Conservation (phyloP, 2,113 vertebrate genomes). For the Heliornis fulica region DNA sequence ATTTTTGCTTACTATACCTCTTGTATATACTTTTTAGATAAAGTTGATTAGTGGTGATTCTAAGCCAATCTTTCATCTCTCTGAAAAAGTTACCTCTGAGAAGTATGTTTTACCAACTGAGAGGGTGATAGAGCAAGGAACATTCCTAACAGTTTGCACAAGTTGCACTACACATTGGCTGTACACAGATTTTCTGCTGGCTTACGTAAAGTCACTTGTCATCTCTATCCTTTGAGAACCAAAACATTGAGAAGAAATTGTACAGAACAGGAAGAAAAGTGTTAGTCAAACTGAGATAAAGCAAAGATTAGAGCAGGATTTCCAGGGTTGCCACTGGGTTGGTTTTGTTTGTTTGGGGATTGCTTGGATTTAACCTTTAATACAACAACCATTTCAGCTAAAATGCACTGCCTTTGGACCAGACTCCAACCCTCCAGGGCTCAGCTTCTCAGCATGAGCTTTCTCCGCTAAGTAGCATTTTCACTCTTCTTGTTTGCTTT, state of each 20-base stretch:
- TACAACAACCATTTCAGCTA: background rate
- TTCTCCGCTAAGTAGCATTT: background rate
- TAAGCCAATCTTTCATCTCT: background rate
- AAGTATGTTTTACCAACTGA: background rate
- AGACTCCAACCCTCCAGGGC: background rate
- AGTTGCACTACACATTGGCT: background rate
- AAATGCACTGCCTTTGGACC: background rate
- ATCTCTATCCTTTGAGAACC: conserved; percentile 27
- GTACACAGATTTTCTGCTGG: background rate
- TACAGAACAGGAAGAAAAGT: conserved; percentile 1
- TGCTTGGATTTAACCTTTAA: background rate
- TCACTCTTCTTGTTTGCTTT: background rate
- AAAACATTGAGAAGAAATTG: background rate
- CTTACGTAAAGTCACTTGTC: background rate
- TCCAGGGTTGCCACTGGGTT: background rate
- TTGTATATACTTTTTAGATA: background rate
- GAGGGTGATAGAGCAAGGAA: background rate
- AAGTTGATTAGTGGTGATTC: background rate
- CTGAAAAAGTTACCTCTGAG: background rate
- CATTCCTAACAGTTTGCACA: background rate
- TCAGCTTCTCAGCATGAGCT: background rate
- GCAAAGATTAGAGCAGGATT: conserved; percentile 25
- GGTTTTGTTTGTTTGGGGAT: background rate
- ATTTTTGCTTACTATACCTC: background rate
- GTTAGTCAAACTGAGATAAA: conserved; percentile 47